These are phyloP conservation scores for Artibeus jamaicensis DNA, from an alignment of 2,797 vertebrate species.

Conservation along the genomic window DNA sequence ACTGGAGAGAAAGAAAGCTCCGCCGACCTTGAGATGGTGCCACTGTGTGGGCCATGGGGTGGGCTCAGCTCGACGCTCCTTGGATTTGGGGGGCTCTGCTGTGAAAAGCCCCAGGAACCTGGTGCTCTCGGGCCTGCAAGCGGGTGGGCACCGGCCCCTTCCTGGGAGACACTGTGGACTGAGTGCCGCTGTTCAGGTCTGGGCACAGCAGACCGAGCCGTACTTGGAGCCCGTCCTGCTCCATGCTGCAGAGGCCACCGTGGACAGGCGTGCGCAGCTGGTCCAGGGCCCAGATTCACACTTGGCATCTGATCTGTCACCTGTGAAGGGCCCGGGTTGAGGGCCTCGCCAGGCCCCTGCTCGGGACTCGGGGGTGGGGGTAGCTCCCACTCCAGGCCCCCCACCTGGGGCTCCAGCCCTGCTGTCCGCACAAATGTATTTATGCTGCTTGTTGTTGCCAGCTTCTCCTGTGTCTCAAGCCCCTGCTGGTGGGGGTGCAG, in stretches of 20 bases:
- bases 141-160: neutral
- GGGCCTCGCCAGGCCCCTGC: neutral
- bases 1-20: neutral
- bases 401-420: neutral
- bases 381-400: too few species aligned
- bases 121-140: neutral
- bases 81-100: neutral
- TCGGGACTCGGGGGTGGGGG: neutral
- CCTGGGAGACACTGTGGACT: neutral
- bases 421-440: neutral
- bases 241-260: neutral
- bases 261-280: neutral
- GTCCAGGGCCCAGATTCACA: neutral
- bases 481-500: too few species aligned
- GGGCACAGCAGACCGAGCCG: neutral
- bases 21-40: neutral
- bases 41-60: accelerated
- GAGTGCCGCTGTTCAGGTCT: neutral
- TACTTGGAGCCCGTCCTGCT: neutral
- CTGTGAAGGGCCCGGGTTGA: neutral
- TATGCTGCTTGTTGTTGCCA: neutral
- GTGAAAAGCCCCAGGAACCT: neutral
- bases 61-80: accelerated
- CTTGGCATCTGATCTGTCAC: accelerated
- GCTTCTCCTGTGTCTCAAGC: accelerated